Evolutionary conservation across 2,888 invertebrate species (phyloP), one percentile per base, ranked within the genome.

Genomic region (Eupithecia abbreviata): DNA sequence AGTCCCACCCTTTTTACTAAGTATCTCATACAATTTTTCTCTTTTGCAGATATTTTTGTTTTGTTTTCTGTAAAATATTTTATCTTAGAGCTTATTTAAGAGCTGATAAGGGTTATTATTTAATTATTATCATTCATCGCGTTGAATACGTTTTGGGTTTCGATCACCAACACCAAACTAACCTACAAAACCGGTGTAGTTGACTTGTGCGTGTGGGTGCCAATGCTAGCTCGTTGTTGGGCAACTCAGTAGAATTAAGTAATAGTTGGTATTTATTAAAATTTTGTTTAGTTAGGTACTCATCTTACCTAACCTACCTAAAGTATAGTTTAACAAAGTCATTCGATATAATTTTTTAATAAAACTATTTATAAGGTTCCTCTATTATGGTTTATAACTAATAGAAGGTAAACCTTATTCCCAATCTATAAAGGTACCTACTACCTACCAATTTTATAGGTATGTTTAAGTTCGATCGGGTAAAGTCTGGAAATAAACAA

Each of bases 141-240:
- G 13, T 65, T 65, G 65, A 65, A 65, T 65, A 41, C 2, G 5
- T 41, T 65, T 65, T 41, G 41, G 41, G 65, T 42, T 66, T 42
- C 66, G 42, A 66, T 15, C 65, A 66, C 49, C 18, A 30, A 62
- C 10, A 62, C 62, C 66, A 55, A 71, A 49, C 51, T 71, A 71
- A 71, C 51, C 67, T 66, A 75, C 51, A 58, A 75, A 49, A 77
- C 76, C 74, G 72, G 65, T 78, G 76, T 66, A 49, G 62, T 70
- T 42, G 15, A 66, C 42, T 66, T 45, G 72, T 42, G 43, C 13
- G 65, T 49, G 72, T 72, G 47, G 72, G 72, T 72, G 72, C 4
- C 18, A n/a, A 55, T 55, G 55, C n/a, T 58, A 45, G 68, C n/a
- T 67, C 18, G 68, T 47, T 65, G 47, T 45, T 72, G 65, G 65